Evolutionary conservation across 30 jellyfish, hydroid and myxozoan species (phyloP), one percentile per base, ranked within the genome.

Genomic region (Phacellophora camtschatica): DNA sequence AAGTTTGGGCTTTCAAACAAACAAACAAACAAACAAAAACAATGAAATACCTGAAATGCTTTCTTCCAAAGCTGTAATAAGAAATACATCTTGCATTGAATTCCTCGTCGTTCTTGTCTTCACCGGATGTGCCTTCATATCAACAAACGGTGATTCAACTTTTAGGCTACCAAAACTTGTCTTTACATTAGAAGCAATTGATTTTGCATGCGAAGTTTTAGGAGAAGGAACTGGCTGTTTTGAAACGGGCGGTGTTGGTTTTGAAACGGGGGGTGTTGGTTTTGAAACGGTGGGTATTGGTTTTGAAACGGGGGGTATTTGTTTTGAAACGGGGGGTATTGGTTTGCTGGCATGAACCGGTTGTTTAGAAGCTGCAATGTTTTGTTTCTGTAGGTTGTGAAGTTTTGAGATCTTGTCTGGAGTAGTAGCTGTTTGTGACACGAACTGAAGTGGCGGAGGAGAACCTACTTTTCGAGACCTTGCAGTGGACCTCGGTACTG

Each of bases 1-100:
- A 45, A 1, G 36, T 10, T 9, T 15, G 30, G 41, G 1, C 4
- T 11, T 1, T 31, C 15, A 9, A 22, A n/a, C 11, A 0, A 25
- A 22, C n/a, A 36, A 3, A 18, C 5, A 33, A 66, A 3, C 62
- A 5, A 31, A 32, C 34, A 7, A 36, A 27, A 18, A 66, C 29
- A 5, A 1, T 28, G 1, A 27, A 12, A 28, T 67, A 76, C 96
- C 94, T 13, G 96, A 97, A 34, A 94, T 94, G 33, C 99, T 94
- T 68, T 94, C 97, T 62, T 87, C 99, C 31, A 94, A 19, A 12
- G 99, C 99, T 50, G 80, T 94, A 29, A 86, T 69, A 16, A 94
- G 88, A 32, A 94, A 73, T 23, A 97, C 91, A 74, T 94, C 99
- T 83, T 94, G 99, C 99, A 94, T 94, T 3, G 99, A 94, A 58